A percentile compares a stretch with the other conserved stretches of the same genome.
These are phyloP conservation scores for Elephantulus edwardii DNA, from an alignment of 2,113 vertebrate species.

Conservation along the genomic window DNA sequence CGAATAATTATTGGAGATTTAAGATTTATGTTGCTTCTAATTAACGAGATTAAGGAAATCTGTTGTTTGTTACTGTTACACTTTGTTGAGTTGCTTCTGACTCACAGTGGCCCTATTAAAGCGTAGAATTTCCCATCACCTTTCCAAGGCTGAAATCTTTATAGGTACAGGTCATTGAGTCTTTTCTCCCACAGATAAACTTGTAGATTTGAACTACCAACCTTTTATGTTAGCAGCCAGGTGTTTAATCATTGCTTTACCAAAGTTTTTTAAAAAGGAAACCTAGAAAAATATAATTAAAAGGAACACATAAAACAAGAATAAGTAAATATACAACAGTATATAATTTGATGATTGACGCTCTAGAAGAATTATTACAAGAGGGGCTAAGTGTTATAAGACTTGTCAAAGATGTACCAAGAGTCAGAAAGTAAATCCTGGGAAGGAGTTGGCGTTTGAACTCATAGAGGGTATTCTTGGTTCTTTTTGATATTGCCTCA, in stretches of 20 bases:
- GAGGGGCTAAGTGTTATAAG: neutral
- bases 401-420: neutral
- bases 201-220: neutral
- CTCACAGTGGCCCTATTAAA: neutral
- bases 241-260: neutral
- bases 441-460: neutral
- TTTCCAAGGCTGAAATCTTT: too few relatives aligned
- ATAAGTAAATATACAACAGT: neutral
- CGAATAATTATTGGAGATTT: neutral
- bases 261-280: neutral
- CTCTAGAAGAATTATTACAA: neutral
- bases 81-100: neutral
- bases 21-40: neutral
- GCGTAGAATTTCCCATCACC: too few relatives aligned
- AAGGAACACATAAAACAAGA: too few relatives aligned
- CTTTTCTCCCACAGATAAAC: neutral
- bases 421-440: neutral
- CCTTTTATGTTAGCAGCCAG: neutral
- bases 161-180: too few relatives aligned
- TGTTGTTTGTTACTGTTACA: neutral
- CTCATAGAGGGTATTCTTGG: neutral
- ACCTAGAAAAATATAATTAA: too few relatives aligned
- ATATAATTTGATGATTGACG: neutral
- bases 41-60: neutral
- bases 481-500: neutral